These are phyloP conservation scores for Limosa lapponica DNA, from an alignment of 2,797 vertebrate species.

Conservation along the genomic window DNA sequence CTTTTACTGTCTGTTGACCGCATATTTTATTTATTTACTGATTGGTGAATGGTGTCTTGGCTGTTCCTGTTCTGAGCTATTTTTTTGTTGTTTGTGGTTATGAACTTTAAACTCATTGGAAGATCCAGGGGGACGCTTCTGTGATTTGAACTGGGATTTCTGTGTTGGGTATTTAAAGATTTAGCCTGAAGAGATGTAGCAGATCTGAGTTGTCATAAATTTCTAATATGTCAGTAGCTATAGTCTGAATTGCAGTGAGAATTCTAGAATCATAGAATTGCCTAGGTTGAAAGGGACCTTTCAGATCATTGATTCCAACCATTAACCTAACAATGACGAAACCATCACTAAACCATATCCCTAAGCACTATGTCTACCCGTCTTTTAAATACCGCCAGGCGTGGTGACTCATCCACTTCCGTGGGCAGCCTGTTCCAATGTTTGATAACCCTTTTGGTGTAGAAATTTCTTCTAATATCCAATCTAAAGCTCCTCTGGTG, in stretches of 20 bases:
- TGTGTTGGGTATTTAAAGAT: neutral
- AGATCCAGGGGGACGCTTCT: neutral
- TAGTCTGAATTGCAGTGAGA: neutral
- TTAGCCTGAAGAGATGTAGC: neutral
- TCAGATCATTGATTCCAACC: no score
- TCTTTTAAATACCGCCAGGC: no score
- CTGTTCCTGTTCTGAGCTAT: neutral
- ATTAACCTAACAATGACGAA: no score
- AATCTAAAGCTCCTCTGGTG: no score
- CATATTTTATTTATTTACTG: neutral
- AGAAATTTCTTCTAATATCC: no score
- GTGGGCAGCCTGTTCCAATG: no score
- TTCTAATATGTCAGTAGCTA: neutral
- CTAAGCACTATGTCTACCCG: no score
- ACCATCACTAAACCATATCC: no score
- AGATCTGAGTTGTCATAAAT: neutral
- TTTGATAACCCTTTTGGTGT: no score
- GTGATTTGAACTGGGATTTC: neutral
- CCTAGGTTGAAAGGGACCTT: no score
- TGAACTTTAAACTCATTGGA: neutral
- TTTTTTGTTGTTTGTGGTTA: neutral
- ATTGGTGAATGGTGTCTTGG: neutral
- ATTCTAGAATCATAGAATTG: neutral
- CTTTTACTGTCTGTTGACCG: rapidly evolving
- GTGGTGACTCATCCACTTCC: no score